Percentiles rank a stretch among this genome's conserved stretches.
Conservation (phyloP, 2,888 invertebrate species). For the Notocelia uddmanniana region DNA sequence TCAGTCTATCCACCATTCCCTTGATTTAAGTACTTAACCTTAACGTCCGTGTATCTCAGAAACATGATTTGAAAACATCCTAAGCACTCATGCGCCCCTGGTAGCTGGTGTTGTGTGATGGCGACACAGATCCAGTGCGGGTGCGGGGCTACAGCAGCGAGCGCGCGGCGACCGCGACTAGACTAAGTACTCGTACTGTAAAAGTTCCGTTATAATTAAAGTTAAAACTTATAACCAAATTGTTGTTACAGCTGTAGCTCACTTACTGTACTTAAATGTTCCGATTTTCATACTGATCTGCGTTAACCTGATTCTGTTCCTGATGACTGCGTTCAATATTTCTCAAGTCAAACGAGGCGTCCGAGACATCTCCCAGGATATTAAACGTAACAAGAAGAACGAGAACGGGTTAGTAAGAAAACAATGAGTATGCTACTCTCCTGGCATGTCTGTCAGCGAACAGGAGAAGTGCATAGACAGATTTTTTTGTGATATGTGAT, state of each 20-base stretch:
- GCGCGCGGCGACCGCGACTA: too few relatives aligned
- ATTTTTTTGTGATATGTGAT: too few relatives aligned
- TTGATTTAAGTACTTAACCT: too few relatives aligned
- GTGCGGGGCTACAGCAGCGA: neutral
- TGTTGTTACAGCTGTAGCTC: conserved; percentile 12
- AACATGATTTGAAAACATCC: too few relatives aligned
- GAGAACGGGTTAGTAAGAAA: neutral
- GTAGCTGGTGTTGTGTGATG: neutral
- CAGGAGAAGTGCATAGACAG: too few relatives aligned
- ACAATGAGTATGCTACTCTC: too few relatives aligned
- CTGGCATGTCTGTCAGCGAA: too few relatives aligned
- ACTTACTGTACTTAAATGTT: conserved; percentile 15
- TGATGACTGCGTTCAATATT: conserved; percentile 19
- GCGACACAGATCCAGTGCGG: neutral
- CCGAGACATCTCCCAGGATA: neutral
- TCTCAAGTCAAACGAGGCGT: neutral
- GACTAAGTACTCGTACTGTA: too few relatives aligned
- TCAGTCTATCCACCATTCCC: too few relatives aligned
- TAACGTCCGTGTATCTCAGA: too few relatives aligned
- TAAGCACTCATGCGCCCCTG: neutral
- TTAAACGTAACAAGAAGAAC: neutral
- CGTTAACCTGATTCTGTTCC: conserved; percentile 33
- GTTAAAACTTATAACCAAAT: too few relatives aligned
- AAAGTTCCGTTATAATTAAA: neutral
- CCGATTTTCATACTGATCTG: conserved; percentile 26